These are phyloP conservation scores for Pleuronectes platessa DNA, from an alignment of 2,113 vertebrate genomes.

Conservation along the genomic window DNA sequence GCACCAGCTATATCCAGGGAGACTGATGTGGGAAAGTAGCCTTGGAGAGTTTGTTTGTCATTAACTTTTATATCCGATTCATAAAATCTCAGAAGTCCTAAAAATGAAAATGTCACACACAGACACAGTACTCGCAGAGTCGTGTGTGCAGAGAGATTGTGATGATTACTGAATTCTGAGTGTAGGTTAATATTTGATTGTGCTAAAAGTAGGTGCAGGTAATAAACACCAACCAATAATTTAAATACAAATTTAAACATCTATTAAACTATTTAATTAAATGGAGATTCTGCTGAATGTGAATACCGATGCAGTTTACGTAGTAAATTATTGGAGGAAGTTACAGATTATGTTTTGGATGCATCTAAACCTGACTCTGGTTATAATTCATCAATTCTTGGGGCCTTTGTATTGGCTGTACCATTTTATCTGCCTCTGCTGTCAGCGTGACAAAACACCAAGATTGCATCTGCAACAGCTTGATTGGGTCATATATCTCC, in stretches of 20 bases:
- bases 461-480: neutral
- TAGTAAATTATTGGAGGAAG: neutral
- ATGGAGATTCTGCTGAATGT: neutral
- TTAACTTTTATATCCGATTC: constrained; percentile 1
- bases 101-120: neutral
- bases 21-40: constrained; percentile 54
- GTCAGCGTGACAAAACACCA: constrained; percentile 13
- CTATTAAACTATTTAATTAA: neutral
- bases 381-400: neutral
- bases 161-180: neutral
- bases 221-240: neutral
- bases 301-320: neutral
- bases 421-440: neutral
- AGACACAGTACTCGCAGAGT: neutral
- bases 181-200: neutral
- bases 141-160: neutral
- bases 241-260: neutral
- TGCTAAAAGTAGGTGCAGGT: neutral
- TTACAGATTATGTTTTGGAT: neutral
- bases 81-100: neutral
- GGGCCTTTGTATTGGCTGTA: no score
- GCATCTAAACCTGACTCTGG: neutral
- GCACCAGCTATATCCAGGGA: constrained; percentile 10
- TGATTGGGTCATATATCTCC: constrained; percentile 1
- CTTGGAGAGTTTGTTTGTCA: constrained; percentile 9